Conservation (phyloP, 2,888 invertebrate genomes). For the Cantharis flavilabris region DNA sequence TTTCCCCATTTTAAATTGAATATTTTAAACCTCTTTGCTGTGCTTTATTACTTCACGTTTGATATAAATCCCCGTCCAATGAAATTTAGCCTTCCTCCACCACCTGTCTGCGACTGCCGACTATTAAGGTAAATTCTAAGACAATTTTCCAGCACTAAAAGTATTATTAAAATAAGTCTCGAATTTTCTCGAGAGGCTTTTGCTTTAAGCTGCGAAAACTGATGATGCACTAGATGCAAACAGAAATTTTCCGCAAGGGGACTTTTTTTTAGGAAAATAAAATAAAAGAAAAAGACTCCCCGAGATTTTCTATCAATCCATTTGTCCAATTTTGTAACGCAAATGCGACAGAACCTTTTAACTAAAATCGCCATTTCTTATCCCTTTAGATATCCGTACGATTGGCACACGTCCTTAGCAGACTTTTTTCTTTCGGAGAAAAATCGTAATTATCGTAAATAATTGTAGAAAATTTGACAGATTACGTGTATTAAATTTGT, state of each 20-base stretch:
- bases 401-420: neutral
- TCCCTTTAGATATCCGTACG: neutral
- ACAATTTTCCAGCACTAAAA: neutral
- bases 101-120: neutral
- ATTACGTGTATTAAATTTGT: neutral
- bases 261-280: neutral
- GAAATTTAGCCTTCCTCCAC: neutral
- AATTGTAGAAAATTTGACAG: neutral
- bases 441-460: neutral
- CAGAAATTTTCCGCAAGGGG: neutral
- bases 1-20: neutral
- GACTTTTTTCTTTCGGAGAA: neutral
- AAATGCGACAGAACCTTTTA: neutral
- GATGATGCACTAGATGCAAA: neutral
- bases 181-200: neutral
- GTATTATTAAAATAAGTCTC: neutral
- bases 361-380: neutral
- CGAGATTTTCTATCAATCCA: neutral
- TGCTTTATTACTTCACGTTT: neutral
- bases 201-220: neutral
- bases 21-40: neutral
- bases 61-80: neutral
- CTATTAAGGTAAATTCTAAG: neutral
- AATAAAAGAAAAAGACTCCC: neutral
- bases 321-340: neutral